Conservation (phyloP, 2,888 invertebrate genomes). For the Ormyrus rosae region DNA sequence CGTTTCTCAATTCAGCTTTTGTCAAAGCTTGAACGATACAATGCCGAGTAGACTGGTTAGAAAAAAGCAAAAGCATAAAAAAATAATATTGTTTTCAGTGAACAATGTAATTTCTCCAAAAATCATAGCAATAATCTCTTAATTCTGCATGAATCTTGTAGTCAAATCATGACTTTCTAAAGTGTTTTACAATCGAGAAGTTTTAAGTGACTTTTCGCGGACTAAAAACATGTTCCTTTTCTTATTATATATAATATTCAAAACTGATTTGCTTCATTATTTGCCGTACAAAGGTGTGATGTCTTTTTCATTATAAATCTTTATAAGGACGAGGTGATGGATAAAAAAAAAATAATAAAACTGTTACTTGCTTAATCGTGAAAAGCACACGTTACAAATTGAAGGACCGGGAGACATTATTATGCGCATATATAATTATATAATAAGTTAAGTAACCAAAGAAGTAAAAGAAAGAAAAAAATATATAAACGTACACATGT, state of each 20-base stretch:
- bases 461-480: not conserved
- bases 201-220: not conserved
- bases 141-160: not conserved
- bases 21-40: slow-evolving; percentile 4
- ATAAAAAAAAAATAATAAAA: slow-evolving; percentile 13
- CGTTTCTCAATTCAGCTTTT: not conserved
- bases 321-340: not conserved
- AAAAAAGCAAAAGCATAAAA: no score
- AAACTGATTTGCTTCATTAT: slow-evolving; percentile 13
- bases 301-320: slow-evolving; percentile 12
- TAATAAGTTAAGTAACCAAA: slow-evolving; percentile 13
- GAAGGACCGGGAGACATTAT: not conserved
- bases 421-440: slow-evolving; percentile 1
- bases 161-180: slow-evolving; percentile 2
- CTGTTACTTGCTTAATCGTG: slow-evolving; percentile 26
- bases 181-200: not conserved
- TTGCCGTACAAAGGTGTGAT: not conserved
- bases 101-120: not conserved
- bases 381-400: slow-evolving; percentile 6
- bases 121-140: slow-evolving; percentile 44
- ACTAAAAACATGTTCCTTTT: not conserved
- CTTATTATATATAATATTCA: not conserved
- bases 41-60: not conserved
- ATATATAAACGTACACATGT: not conserved
- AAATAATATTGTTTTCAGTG: not conserved